These are phyloP conservation scores for Eupleurogrammus muticus DNA, from an alignment of 2,797 vertebrate species.

Conservation along the genomic window DNA sequence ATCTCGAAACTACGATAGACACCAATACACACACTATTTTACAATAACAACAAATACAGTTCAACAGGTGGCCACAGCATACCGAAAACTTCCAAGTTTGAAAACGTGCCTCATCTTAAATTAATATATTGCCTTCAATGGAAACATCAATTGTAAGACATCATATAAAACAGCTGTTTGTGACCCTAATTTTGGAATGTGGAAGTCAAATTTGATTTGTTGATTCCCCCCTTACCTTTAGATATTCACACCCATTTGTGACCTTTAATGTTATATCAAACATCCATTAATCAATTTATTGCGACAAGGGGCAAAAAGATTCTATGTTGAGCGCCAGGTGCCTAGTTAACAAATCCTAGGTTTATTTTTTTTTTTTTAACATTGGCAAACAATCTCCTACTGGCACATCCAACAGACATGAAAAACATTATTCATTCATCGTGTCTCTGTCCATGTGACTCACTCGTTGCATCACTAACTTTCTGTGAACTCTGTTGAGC, in stretches of 20 bases:
- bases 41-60: background rate
- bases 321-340: background rate
- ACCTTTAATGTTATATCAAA: background rate
- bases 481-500: background rate
- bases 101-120: background rate
- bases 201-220: slow-evolving; percentile 12
- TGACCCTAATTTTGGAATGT: background rate
- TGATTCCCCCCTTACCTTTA: background rate
- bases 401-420: background rate
- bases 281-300: background rate
- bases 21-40: background rate
- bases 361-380: background rate
- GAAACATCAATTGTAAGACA: background rate
- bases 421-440: background rate
- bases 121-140: background rate
- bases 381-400: background rate
- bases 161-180: background rate
- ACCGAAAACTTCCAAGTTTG: background rate
- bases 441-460: background rate
- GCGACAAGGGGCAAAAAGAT: background rate
- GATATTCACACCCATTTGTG: background rate
- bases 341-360: background rate
- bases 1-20: background rate
- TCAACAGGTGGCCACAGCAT: slow-evolving; percentile 7
- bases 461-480: background rate